Evolutionary conservation across 2,797 vertebrate genomes (phyloP).

Genomic region (Alca torda): DNA sequence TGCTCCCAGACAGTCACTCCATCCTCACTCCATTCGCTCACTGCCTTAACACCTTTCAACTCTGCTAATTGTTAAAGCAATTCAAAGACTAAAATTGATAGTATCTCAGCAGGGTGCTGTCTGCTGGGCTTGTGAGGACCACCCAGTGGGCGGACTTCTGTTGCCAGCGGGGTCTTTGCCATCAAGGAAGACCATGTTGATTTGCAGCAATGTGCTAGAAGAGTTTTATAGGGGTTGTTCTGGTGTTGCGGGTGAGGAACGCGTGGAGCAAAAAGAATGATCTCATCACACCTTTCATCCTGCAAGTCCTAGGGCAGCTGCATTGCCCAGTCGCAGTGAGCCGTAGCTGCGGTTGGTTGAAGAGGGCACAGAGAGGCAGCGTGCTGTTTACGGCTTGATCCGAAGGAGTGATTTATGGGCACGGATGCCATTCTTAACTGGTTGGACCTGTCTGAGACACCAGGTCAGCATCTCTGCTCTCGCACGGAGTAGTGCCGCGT

Average conservation of each 20-base stretch:
- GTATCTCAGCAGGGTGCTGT: neutral
- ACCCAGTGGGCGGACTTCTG: neutral
- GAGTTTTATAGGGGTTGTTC: neutral
- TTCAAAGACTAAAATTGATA: neutral
- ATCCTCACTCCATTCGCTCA: neutral
- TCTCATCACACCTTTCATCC: neutral
- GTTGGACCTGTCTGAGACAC: neutral
- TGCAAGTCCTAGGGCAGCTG: accelerated
- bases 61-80: neutral
- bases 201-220: neutral
- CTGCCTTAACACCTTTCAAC: neutral
- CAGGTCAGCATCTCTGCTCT: neutral
- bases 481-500: accelerated
- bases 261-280: neutral
- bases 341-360: accelerated
- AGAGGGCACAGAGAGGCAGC: neutral
- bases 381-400: neutral
- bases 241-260: neutral
- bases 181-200: neutral
- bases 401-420: neutral
- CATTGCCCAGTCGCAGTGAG: accelerated
- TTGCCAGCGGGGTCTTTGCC: neutral
- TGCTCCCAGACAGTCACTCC: neutral
- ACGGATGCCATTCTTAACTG: neutral
- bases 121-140: neutral